Percentiles rank a stretch among this genome's conserved stretches.
Conservation (phyloP, 2,113 vertebrate genomes). For the Hypocryptadius cinnamomeus region DNA sequence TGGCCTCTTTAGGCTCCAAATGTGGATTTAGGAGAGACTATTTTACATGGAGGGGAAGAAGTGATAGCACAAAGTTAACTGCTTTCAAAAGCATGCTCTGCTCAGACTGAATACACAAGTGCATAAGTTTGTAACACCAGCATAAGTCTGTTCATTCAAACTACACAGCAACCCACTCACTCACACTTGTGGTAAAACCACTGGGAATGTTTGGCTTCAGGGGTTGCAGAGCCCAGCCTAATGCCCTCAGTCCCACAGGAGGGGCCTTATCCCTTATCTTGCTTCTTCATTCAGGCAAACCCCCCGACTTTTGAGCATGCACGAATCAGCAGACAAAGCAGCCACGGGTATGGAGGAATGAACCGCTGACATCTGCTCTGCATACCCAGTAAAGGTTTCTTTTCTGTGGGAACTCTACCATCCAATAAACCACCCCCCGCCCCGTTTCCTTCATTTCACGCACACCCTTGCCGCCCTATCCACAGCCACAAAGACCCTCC, state of each 20-base stretch:
- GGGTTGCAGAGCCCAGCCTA: rapidly evolving
- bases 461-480: not conserved
- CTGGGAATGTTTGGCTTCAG: not conserved
- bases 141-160: not conserved
- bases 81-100: not conserved
- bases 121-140: not conserved
- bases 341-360: rapidly evolving
- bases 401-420: not conserved
- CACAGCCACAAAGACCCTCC: not conserved
- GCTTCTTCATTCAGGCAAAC: not conserved
- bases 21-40: not conserved
- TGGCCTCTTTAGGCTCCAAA: not conserved
- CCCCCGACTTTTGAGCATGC: not conserved
- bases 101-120: not conserved
- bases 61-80: not conserved
- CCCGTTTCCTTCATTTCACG: not conserved
- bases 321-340: not conserved
- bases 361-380: not conserved
- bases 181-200: not conserved
- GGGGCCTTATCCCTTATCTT: not conserved
- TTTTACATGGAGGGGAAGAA: not conserved
- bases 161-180: not conserved
- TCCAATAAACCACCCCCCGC: rapidly evolving
- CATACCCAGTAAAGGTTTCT: not conserved
- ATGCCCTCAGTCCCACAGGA: not conserved